Conservation (phyloP, 2,113 vertebrate genomes). For the Raja brachyura region DNA sequence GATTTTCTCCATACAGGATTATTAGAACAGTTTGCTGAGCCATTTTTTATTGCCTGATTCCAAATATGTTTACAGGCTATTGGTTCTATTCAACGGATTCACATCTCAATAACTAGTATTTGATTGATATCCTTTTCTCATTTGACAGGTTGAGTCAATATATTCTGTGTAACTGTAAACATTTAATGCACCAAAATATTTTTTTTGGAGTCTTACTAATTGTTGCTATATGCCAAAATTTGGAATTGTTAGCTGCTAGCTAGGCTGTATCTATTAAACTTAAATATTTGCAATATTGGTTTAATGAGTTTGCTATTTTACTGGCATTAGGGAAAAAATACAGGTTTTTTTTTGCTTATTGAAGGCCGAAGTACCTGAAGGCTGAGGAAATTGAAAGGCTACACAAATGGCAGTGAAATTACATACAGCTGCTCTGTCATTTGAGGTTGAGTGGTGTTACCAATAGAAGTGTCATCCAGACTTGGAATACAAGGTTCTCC, state of each 20-base stretch:
- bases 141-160: too few relatives aligned
- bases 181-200: conserved; percentile 10
- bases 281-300: conserved; percentile 44
- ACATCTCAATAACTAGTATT: not conserved
- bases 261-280: conserved; percentile 45
- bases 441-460: not conserved
- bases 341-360: conserved; percentile 49
- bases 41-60: not conserved
- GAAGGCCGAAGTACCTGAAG: conserved; percentile 46
- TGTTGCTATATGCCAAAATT: conserved; percentile 38
- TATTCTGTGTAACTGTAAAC: not conserved
- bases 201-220: not conserved
- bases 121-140: not conserved
- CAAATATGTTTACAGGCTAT: not conserved
- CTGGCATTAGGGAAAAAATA: conserved; percentile 44
- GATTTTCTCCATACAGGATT: not conserved
- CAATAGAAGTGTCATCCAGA: not conserved
- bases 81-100: not conserved
- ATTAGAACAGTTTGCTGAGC: not conserved
- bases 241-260: conserved; percentile 48
- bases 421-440: not conserved
- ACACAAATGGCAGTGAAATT: conserved; percentile 3
- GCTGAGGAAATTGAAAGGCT: conserved; percentile 42
- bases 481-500: not conserved
- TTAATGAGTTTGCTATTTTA: conserved; percentile 46